Percentiles rank a stretch among this genome's conserved stretches.
Evolutionary conservation across 2,888 invertebrate genomes (phyloP).

Genomic region (Brassicogethes aeneus): DNA sequence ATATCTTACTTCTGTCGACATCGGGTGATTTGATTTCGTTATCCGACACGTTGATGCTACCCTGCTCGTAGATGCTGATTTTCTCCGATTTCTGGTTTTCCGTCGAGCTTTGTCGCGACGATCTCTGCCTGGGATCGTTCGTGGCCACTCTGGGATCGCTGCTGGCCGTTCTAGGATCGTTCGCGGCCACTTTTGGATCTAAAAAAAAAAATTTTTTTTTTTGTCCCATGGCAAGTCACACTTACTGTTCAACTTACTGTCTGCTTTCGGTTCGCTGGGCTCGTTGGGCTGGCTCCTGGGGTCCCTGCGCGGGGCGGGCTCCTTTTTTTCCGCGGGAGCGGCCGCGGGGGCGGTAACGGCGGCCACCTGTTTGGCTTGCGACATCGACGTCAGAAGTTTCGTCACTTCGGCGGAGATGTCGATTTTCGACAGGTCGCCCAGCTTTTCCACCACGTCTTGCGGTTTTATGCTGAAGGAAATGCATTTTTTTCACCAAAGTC

Average conservation of each 20-base stretch:
- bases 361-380: slow-evolving; percentile 15
- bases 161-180: slow-evolving; percentile 13
- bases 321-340: slow-evolving; percentile 6
- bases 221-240: no score
- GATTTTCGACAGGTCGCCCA: slow-evolving; percentile 64
- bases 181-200: neutral
- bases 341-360: slow-evolving; percentile 3
- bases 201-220: no score
- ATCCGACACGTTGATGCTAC: slow-evolving; percentile 49
- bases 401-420: slow-evolving; percentile 67
- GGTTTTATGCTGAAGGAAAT: slow-evolving; percentile 43
- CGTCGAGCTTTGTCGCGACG: slow-evolving; percentile 23
- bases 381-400: slow-evolving; percentile 54
- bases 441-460: slow-evolving; percentile 51
- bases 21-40: slow-evolving; percentile 37
- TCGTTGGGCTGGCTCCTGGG: slow-evolving; percentile 6
- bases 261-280: no score
- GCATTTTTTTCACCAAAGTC: neutral
- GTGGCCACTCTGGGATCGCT: slow-evolving; percentile 11
- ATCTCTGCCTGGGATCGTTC: slow-evolving; percentile 19
- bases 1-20: no score
- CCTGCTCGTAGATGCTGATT: slow-evolving; percentile 53
- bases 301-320: neutral
- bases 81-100: slow-evolving; percentile 27
- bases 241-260: no score